Conservation (phyloP, 2,797 vertebrate species). For the Gobionotothen gibberifrons region DNA sequence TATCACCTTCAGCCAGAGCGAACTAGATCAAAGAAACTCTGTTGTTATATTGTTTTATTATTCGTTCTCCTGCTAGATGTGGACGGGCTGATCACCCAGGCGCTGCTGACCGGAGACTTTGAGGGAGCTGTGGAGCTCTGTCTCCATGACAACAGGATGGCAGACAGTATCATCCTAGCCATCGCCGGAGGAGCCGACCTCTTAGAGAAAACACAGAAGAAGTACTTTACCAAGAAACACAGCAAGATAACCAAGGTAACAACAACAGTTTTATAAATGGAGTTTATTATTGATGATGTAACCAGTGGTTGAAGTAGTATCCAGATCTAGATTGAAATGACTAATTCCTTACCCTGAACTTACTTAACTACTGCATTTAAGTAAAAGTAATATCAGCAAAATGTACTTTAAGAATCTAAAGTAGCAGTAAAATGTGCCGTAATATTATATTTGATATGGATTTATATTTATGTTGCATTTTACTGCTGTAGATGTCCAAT, state of each 20-base stretch:
- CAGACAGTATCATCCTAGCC: slow-evolving; percentile 95
- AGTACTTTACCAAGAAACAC: slow-evolving; percentile 91
- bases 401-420: no score
- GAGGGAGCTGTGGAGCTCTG: slow-evolving; percentile 95
- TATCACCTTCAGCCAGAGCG: background rate
- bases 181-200: slow-evolving; percentile 94
- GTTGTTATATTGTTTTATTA: background rate
- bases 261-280: background rate
- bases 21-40: background rate
- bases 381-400: no score
- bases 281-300: background rate
- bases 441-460: no score
- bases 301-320: background rate
- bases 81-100: slow-evolving; percentile 96
- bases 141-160: slow-evolving; percentile 96
- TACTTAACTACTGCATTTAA: no score
- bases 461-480: no score
- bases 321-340: no score
- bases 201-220: slow-evolving; percentile 92
- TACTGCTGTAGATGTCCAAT: no score
- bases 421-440: no score
- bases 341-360: no score
- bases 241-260: slow-evolving; percentile 94
- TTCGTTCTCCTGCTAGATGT: slow-evolving; percentile 81
- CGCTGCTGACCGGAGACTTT: slow-evolving; percentile 93